Evolutionary conservation across 2,113 vertebrate genomes (phyloP), one percentile per base, ranked within the genome.

Genomic region (Motacilla tschutschensis): DNA sequence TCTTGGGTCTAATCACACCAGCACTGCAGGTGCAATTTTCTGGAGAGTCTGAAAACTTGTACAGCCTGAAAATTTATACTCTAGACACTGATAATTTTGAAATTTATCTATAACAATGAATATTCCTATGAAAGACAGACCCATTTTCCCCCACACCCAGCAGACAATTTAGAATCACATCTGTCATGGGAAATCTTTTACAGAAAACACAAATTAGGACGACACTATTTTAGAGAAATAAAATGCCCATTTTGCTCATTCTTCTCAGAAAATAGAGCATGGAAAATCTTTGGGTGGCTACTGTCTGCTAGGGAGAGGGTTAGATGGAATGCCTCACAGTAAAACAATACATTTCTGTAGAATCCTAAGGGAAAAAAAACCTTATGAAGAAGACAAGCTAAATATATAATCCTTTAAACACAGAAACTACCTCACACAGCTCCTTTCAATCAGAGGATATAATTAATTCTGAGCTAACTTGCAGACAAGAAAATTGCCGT

Each of bases 401-500:
- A 85, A 88, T 79, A 51, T 14, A 6, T 51, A 71, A 80, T 0
- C 0, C 17, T 83, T 67, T n/a, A 63, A 88, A 57, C 22, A 77
- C 0, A 84, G 38, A 53, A 81, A 38, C 20, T 69, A 57, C 6
- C 16, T 82, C 24, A 43, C 24, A 55, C 1, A 57, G 21, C 14
- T 70, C 43, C 18, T 60, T 69, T 92, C 55, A 82, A 46, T 79
- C 59, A 65, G 20, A 65, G 17, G 19, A 65, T 26, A 25, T 19
- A 82, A 92, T 58, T 70, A 83, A 51, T 57, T 81, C 54, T 48
- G 53, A 81, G 28, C 58, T 75, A 79, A 53, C 26, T 9, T 83
- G 54, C 35, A 91, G 83, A 83, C 47, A 91, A 60, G 76, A 79
- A 84, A 88, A 88, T 36, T 80, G 35, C 17, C 2, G 3, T 13